Conservation (phyloP, 2,888 invertebrate species). For the Sphecodes monilicornis region DNA sequence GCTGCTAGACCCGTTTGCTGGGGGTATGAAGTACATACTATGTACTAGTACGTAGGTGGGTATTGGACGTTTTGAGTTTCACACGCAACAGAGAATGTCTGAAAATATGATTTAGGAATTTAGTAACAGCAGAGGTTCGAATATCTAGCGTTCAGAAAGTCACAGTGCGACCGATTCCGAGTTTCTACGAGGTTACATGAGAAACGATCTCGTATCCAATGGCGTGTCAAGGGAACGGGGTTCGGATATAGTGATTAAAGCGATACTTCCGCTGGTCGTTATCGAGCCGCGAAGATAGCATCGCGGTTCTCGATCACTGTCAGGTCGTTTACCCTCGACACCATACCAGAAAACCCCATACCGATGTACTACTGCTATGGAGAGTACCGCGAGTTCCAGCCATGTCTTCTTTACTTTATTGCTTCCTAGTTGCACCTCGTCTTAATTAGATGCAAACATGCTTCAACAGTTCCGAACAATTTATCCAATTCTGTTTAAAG, state of each 20-base stretch:
- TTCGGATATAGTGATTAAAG: conserved; percentile 82
- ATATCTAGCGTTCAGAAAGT: not conserved
- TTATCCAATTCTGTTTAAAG: not conserved
- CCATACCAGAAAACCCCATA: conserved; percentile 60
- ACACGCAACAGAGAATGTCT: not conserved
- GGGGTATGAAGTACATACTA: too few species aligned
- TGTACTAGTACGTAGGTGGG: too few species aligned
- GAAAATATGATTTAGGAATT: not conserved
- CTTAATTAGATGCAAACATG: conserved; percentile 36
- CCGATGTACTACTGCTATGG: conserved; percentile 54
- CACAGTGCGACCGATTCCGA: conserved; percentile 10
- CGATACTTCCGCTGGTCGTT: conserved; percentile 81
- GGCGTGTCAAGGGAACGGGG: conserved; percentile 66
- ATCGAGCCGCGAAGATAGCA: conserved; percentile 78
- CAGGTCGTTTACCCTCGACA: conserved; percentile 67
- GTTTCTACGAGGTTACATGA: conserved; percentile 38
- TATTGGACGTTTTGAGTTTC: not conserved
- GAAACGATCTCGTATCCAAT: conserved; percentile 62
- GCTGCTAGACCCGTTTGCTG: too few species aligned
- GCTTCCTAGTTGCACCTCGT: conserved; percentile 23
- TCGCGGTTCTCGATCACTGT: conserved; percentile 81
- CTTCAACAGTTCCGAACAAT: not conserved
- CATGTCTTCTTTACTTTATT: conserved; percentile 32
- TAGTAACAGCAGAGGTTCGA: not conserved
- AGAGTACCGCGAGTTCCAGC: conserved; percentile 28